Base-by-base conservation (phyloP, 2,113 vertebrate species). In the Gopherus evgoodei region DNA sequence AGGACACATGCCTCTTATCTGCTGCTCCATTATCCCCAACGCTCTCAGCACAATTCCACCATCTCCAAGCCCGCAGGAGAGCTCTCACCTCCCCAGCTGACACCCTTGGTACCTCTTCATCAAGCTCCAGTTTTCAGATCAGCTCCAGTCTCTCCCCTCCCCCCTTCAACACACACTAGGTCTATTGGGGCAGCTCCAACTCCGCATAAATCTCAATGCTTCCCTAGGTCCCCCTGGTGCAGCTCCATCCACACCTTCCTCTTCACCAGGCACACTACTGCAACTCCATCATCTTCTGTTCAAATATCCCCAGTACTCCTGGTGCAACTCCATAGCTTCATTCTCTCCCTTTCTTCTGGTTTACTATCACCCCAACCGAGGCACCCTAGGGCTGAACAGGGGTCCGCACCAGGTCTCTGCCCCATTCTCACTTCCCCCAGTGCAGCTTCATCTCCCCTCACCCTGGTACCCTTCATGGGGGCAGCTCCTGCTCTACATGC, bases 81-180 rank as follows among this genome's bases (percentile, higher is more conserved):
- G 0, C 22, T 47, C 75, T 27, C 75, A 29, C 44, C 76, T 49
- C 38, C 25, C 47, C 21, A 21, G 0, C 1, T 5, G 17, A 79
- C 4, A 0, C 3, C 52, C 86, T 49, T 0, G 1, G 1, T 0
- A 38, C 72, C 24, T 22, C 0, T 21, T 72, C 57, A 52, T 8
- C 52, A 11, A 1, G 38, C 62, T n/a, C 56, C 52, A 42, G 11
- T 27, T 52, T 52, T 8, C 6, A 5, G 6, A 38, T 62, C 31
- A 2, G n/a, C 19, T 35, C 29, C 52, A 6, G 52, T 14, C 75
- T 1, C 31, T 59, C 27, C 12, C 57, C 57, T 62, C 57, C 65
- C 16, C 31, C 17, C 13, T 21, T 69, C 8, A n/a, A 38, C 17
- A 5, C 31, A n/a, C 35, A 69, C 31, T 17, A 14, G 59, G 5